Evolutionary conservation across 2,797 vertebrate genomes (phyloP).

Genomic region (Lepilemur ruficaudatus): DNA sequence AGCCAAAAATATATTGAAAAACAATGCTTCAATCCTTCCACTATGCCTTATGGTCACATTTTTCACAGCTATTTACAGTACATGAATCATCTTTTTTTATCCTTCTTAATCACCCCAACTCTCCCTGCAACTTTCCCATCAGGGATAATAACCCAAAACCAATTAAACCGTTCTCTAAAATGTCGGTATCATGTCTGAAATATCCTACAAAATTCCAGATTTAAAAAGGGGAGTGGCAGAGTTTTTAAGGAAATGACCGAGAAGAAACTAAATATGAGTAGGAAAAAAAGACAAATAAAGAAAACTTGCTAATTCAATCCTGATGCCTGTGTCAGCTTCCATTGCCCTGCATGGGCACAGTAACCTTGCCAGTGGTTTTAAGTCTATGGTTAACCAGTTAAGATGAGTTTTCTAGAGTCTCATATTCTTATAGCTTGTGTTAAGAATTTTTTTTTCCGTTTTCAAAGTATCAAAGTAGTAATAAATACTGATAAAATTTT

Average conservation of each 20-base stretch:
- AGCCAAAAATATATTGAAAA: constrained; percentile 74
- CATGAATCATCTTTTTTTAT: constrained; percentile 55
- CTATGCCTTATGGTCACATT: constrained; percentile 60
- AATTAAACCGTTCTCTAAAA: constrained; percentile 14
- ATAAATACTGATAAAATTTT: background rate
- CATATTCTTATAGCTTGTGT: background rate
- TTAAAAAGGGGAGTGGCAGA: background rate
- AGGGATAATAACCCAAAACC: background rate
- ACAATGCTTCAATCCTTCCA: constrained; percentile 50
- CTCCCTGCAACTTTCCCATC: background rate
- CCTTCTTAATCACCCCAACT: background rate
- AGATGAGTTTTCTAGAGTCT: background rate
- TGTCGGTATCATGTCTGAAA: background rate
- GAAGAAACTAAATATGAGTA: background rate
- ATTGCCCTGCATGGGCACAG: background rate
- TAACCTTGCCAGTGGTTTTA: background rate
- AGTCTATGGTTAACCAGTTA: background rate
- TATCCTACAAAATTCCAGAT: constrained; percentile 6
- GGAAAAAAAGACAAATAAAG: background rate
- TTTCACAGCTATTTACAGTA: constrained; percentile 65
- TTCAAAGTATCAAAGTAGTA: background rate
- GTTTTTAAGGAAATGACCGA: background rate
- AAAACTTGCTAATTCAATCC: background rate
- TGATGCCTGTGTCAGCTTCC: background rate
- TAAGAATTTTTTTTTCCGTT: background rate